phyloP scores from a whole-genome alignment of 2,797 vertebrate genomes.

The Danio albolineatus region DNA sequence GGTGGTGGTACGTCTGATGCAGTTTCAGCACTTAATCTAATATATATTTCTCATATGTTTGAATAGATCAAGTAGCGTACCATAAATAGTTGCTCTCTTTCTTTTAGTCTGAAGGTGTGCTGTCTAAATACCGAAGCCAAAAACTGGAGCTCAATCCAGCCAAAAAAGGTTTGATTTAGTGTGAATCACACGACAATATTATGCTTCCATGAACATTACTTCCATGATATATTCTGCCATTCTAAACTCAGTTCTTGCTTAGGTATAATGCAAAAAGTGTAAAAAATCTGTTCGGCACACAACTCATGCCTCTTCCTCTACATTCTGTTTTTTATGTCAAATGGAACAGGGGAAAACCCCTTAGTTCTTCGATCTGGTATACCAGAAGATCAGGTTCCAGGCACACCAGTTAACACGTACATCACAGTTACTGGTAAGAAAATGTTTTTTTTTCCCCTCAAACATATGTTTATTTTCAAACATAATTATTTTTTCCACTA shows the following conservation, averaged over 20 bases:
- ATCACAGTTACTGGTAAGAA: slow-evolving; percentile 85
- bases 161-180: slow-evolving; percentile 27
- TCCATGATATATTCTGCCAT: background rate
- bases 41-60: background rate
- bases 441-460: background rate
- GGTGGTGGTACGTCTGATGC: slow-evolving; percentile 79
- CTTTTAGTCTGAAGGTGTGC: slow-evolving; percentile 56
- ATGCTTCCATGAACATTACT: background rate
- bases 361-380: slow-evolving; percentile 67
- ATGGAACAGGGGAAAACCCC: slow-evolving; percentile 76
- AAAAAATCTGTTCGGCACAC: background rate
- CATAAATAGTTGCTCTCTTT: background rate
- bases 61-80: background rate
- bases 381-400: slow-evolving; percentile 77
- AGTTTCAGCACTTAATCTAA: background rate
- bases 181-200: background rate
- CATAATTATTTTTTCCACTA: no score
- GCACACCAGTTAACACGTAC: slow-evolving; percentile 76
- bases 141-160: slow-evolving; percentile 45
- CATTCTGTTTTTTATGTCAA: background rate
- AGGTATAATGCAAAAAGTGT: background rate
- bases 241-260: background rate
- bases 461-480: no score
- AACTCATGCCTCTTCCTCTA: background rate
- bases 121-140: background rate